Conservation (phyloP, 92 coral and sea anemone species). For the Plumapathes pennacea region DNA sequence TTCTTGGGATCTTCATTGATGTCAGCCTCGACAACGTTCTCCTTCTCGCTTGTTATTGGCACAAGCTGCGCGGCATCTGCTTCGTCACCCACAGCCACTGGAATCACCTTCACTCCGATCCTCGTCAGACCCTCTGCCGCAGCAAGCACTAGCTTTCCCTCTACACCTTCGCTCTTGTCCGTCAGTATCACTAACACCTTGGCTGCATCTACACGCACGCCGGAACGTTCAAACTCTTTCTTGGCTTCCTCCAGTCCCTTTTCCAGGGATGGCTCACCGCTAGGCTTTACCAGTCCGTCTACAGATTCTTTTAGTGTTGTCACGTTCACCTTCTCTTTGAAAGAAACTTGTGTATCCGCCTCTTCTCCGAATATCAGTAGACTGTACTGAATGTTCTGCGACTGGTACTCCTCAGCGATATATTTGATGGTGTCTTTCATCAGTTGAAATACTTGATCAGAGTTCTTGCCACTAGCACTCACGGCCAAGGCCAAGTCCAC, state of each 20-base stretch:
- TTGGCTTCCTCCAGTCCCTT: slow-evolving; percentile 42
- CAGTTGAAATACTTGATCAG: slow-evolving; percentile 48
- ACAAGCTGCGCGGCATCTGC: slow-evolving; percentile 38
- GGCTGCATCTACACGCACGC: slow-evolving; percentile 33
- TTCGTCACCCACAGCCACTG: slow-evolving; percentile 62
- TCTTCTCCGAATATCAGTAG: slow-evolving; percentile 56
- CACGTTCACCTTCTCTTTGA: slow-evolving; percentile 35
- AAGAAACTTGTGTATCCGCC: slow-evolving; percentile 32
- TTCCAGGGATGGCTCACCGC: slow-evolving; percentile 40
- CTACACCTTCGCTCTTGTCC: slow-evolving; percentile 39
- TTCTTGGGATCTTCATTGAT: slow-evolving; percentile 28
- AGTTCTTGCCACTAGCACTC: slow-evolving; percentile 44
- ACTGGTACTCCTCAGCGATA: slow-evolving; percentile 34
- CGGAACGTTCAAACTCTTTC: slow-evolving; percentile 29
- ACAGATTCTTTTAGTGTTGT: slow-evolving; percentile 18
- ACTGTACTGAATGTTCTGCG: slow-evolving; percentile 40
- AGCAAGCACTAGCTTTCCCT: slow-evolving; percentile 34
- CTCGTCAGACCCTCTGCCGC: slow-evolving; percentile 40
- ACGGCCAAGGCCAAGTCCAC: slow-evolving; percentile 60
- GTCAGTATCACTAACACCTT: slow-evolving; percentile 32
- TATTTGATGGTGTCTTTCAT: slow-evolving; percentile 47
- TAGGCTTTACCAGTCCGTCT: background rate
- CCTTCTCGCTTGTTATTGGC: slow-evolving; percentile 31
- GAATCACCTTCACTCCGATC: slow-evolving; percentile 55
- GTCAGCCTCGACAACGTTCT: slow-evolving; percentile 38